phyloP scores from a whole-genome alignment of 2,113 vertebrate genomes.

The Peromyscus maniculatus region DNA sequence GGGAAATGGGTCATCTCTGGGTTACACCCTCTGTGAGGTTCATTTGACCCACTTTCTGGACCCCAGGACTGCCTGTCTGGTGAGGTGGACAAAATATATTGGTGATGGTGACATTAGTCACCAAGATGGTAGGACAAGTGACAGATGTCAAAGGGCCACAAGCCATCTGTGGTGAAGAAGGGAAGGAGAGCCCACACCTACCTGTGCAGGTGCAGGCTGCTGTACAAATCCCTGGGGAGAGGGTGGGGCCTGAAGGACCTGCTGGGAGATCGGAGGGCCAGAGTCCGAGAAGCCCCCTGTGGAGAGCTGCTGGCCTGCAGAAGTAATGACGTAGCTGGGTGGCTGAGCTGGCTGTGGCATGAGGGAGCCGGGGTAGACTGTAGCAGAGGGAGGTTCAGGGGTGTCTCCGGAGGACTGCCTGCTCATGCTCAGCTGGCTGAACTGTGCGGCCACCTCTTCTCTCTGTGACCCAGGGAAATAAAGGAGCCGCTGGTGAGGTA shows the following conservation, averaged over 20 bases:
- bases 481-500: not conserved
- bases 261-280: slow-evolving; percentile 87
- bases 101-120: not conserved
- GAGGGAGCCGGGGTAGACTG: slow-evolving; percentile 87
- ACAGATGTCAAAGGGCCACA: not conserved
- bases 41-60: not conserved
- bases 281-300: slow-evolving; percentile 87
- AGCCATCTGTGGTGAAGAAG: not conserved
- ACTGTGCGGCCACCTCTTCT: slow-evolving; percentile 93
- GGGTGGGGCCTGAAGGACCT: slow-evolving; percentile 86
- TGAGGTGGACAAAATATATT: not conserved
- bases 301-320: slow-evolving; percentile 88
- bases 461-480: slow-evolving; percentile 84
- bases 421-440: slow-evolving; percentile 92
- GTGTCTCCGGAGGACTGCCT: slow-evolving; percentile 93
- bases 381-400: slow-evolving; percentile 88
- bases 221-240: slow-evolving; percentile 89
- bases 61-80: not conserved
- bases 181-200: slow-evolving; percentile 67
- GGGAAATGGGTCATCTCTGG: not conserved
- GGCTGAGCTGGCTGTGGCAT: slow-evolving; percentile 89
- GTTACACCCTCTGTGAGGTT: not conserved
- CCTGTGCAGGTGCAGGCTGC: slow-evolving; percentile 92
- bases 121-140: not conserved
- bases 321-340: slow-evolving; percentile 88